These are phyloP conservation scores for Barypeithes pellucidus DNA, from an alignment of 2,888 invertebrate species.

Conservation along the genomic window DNA sequence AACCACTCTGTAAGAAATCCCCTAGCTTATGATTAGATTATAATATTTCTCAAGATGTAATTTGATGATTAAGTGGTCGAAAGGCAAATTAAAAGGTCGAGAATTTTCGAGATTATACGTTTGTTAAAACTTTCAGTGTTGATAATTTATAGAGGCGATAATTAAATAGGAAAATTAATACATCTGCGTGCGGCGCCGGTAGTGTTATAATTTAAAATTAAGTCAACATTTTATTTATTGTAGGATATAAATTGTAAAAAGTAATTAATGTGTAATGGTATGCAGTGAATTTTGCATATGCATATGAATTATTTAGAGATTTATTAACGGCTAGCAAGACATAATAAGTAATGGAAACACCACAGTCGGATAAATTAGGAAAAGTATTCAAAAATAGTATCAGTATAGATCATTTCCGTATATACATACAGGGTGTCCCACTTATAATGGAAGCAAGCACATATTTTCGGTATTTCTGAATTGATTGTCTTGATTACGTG, in stretches of 20 bases:
- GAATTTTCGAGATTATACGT: constrained; percentile 33
- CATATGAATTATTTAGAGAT: not conserved
- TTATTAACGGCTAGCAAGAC: constrained; percentile 2
- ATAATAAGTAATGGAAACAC: not conserved
- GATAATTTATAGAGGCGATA: constrained; percentile 41
- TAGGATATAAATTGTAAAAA: constrained; percentile 7
- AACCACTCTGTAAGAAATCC: constrained; percentile 38
- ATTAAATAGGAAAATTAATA: constrained; percentile 40
- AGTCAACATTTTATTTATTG: constrained; percentile 24
- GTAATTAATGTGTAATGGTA: not conserved
- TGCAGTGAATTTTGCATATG: constrained; percentile 1
- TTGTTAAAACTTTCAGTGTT: constrained; percentile 21
- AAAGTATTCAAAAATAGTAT: too few relatives aligned
- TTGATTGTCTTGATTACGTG: too few relatives aligned
- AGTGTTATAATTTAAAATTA: constrained; percentile 24
- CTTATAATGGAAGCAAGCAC: too few relatives aligned
- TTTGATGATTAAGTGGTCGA: constrained; percentile 36
- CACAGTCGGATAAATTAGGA: not conserved
- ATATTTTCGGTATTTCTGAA: too few relatives aligned
- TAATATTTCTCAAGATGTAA: constrained; percentile 37
- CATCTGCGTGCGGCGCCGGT: constrained; percentile 25
- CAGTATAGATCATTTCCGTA: too few relatives aligned
- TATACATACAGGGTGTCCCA: too few relatives aligned
- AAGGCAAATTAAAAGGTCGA: constrained; percentile 14
- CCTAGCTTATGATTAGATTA: constrained; percentile 46